phyloP scores from a whole-genome alignment of 2,113 vertebrate genomes.

The Hippocampus mohnikei region DNA sequence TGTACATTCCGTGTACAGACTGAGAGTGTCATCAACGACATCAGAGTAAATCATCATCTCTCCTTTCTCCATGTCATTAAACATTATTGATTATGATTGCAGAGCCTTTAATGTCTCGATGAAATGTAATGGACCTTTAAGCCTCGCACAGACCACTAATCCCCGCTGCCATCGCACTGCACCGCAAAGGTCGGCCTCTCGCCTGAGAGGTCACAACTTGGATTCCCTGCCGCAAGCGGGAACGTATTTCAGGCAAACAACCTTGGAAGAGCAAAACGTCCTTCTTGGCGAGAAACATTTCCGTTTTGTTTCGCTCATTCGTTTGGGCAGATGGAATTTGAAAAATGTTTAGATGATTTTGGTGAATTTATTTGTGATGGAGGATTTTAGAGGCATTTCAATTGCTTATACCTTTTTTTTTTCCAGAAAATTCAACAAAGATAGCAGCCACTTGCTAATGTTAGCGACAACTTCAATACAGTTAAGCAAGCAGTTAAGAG shows the following conservation, averaged over 20 bases:
- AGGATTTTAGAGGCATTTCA: no score
- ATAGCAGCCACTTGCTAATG: no score
- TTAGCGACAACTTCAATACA: no score
- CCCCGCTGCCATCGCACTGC: conserved; percentile 16
- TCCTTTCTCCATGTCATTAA: conserved; percentile 33
- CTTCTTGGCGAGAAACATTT: background rate
- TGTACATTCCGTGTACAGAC: conserved; percentile 2
- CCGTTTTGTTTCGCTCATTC: no score
- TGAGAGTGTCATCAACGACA: conserved; percentile 7
- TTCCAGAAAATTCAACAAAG: no score
- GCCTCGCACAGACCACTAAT: conserved; percentile 25
- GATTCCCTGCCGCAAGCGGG: background rate
- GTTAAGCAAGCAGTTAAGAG: background rate
- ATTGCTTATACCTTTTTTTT: no score
- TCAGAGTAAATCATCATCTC: conserved; percentile 6
- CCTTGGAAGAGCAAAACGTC: background rate
- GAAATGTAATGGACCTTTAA: conserved; percentile 45
- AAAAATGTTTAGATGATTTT: no score
- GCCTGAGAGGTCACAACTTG: conserved; percentile 13
- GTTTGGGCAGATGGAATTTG: no score
- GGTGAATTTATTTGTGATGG: no score
- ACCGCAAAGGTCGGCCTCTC: conserved; percentile 11
- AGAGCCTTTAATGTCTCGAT: conserved; percentile 37
- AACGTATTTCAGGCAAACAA: background rate
- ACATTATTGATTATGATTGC: conserved; percentile 49